Base-by-base conservation (phyloP, 2,888 invertebrate genomes). In the Plemyria rubiginata region DNA sequence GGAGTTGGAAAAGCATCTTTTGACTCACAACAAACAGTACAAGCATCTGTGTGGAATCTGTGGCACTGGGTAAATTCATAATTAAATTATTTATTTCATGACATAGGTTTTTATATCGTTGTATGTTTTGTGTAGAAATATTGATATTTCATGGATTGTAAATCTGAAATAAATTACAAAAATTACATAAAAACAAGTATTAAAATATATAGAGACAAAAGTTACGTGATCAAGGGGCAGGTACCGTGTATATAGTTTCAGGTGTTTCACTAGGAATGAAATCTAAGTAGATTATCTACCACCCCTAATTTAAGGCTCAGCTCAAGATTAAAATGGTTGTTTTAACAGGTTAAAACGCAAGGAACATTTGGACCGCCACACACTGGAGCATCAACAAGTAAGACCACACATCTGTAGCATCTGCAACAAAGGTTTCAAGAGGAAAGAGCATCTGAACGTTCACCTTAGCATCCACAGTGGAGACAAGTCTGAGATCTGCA, bases 391-490 rank as follows among this genome's bases (percentile, higher is more conserved):
- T 77, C 95, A 95, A 78, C 96, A 96, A 5, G 95, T 96, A 66
- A 84, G 96, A 70, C 96, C 96, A 0, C 95, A 96, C 72, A 94
- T 95, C 0, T 96, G 96, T 79, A 93, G 94, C 0, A 94, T 96
- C 29, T 96, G 96, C 77, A 94, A 95, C 82, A 96, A 96, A 79
- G 96, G 93, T 0, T 96, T 97, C 82, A 96, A 97, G 76, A 93
- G 97, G 74, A 96, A 96, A 87, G 97, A 97, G 78, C 97, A 97
- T 77, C 90, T 97, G 51, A 96, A 96, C 78, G 94, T 97, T 46
- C 97, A 97, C 80, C 94, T 94, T 71, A 95, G 96, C 50, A 97
- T 97, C 73, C 97, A 97, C 80, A 96, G 95, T 32, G 96, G 96
- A 0, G 95, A 96, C 75, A 97, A 96, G 82, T 95, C 94, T 22